phyloP scores from a whole-genome alignment of 1,140 invertebrate species.

The Yoshiicerus persimilis region DNA sequence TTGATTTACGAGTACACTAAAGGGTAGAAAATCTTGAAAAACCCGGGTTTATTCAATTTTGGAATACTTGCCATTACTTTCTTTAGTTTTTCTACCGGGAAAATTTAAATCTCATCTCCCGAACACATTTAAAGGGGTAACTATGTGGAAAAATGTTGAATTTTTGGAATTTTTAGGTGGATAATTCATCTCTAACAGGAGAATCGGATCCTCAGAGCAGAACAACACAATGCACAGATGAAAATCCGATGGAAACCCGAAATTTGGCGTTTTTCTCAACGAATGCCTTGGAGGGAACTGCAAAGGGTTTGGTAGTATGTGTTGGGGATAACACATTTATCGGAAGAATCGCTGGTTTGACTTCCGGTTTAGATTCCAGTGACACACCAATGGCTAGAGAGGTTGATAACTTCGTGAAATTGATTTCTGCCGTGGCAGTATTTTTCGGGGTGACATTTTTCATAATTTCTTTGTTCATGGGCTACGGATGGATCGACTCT shows the following conservation, averaged over 20 bases:
- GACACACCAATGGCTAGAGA: slow-evolving; percentile 66
- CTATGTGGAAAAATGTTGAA: not conserved
- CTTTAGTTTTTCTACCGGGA: not conserved
- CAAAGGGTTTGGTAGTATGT: slow-evolving; percentile 62
- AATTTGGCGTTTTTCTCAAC: slow-evolving; percentile 98
- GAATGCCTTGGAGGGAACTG: slow-evolving; percentile 86
- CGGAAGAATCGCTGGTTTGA: slow-evolving; percentile 66
- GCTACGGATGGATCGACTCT: slow-evolving; percentile 64
- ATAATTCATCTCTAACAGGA: slow-evolving; percentile 90
- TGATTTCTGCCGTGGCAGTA: slow-evolving; percentile 59
- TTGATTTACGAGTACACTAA: not conserved
- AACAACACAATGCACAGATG: slow-evolving; percentile 86
- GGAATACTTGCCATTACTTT: no score
- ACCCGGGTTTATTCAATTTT: not conserved
- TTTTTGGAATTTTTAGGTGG: slow-evolving; percentile 64
- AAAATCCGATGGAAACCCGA: slow-evolving; percentile 95
- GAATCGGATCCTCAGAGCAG: slow-evolving; percentile 95
- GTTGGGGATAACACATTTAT: slow-evolving; percentile 68
- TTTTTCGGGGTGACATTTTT: slow-evolving; percentile 64
- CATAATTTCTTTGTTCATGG: slow-evolving; percentile 61
- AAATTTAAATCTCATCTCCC: no score
- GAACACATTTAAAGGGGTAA: no score
- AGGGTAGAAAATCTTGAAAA: no score
- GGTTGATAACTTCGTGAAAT: slow-evolving; percentile 59
- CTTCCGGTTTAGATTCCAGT: slow-evolving; percentile 62